These are phyloP conservation scores for Salvator merianae DNA, from an alignment of 2,113 vertebrate species.

Conservation along the genomic window DNA sequence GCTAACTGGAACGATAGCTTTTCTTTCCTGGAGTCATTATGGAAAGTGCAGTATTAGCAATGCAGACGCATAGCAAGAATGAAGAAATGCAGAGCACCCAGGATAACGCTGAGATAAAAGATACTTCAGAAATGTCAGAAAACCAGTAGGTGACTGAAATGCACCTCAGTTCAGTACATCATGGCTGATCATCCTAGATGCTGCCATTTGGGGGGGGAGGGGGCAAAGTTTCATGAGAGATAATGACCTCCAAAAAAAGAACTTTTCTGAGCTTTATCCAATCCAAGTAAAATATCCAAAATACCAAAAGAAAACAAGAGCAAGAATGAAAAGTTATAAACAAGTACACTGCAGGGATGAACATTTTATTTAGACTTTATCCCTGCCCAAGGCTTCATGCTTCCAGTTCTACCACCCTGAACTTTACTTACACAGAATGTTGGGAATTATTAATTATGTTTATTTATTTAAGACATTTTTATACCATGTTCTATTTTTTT, in stretches of 20 bases:
- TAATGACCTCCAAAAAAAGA: no score
- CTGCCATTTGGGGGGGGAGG: no score
- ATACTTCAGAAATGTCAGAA: no score
- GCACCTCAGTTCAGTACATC: background rate
- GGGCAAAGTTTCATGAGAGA: no score
- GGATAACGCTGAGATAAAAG: background rate
- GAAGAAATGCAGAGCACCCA: background rate
- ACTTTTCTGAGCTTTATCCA: background rate
- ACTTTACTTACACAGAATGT: no score
- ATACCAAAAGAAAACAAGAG: background rate
- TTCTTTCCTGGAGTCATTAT: background rate
- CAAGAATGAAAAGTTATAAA: background rate
- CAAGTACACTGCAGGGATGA: background rate
- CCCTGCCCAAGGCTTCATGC: background rate
- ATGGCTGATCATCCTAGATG: background rate
- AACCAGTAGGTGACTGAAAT: background rate
- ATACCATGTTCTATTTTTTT: no score
- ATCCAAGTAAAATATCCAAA: background rate
- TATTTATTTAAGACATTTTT: no score
- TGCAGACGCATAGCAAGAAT: background rate
- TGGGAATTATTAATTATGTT: no score
- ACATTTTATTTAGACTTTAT: background rate
- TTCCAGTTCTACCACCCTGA: background rate
- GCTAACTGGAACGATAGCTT: background rate
- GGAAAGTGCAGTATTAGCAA: background rate